Percentiles rank a stretch among this genome's conserved stretches.
Conservation (phyloP, 2,113 vertebrate genomes). For the Anguilla japonica region DNA sequence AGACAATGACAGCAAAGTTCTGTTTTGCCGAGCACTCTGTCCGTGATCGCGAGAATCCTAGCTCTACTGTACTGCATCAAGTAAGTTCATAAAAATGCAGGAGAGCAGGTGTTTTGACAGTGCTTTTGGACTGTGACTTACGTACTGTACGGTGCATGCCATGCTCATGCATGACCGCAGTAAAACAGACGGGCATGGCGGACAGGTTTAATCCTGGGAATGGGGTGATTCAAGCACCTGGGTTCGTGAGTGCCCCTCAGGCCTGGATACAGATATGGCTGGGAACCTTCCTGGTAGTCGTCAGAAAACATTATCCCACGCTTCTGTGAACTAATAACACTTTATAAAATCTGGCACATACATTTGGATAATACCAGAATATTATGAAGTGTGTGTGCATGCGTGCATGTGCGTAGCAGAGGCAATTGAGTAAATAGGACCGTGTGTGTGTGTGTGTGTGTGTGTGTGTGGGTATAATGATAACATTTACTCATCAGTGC, state of each 20-base stretch:
- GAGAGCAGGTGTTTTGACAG: neutral
- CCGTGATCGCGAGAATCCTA: neutral
- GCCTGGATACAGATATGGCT: constrained; percentile 25
- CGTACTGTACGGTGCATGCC: neutral
- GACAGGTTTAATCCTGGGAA: constrained; percentile 27
- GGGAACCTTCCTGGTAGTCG: constrained; percentile 26
- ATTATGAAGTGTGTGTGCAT: neutral
- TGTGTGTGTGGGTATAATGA: neutral
- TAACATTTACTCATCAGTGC: neutral
- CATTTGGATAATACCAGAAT: neutral
- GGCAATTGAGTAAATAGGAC: no score
- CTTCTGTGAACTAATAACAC: constrained; percentile 35
- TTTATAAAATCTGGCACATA: neutral
- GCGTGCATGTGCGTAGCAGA: no score
- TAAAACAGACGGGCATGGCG: constrained; percentile 14
- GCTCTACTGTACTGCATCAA: neutral
- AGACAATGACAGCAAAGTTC: neutral
- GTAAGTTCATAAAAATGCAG: neutral
- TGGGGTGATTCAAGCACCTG: neutral
- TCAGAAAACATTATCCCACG: constrained; percentile 38
- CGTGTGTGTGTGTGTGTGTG: no score
- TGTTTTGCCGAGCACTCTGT: neutral
- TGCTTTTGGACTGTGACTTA: neutral
- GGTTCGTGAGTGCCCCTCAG: constrained; percentile 20
- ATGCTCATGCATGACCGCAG: constrained; percentile 9